These are phyloP conservation scores for Telenomus remus DNA, from an alignment of 1,140 invertebrate genomes.

Conservation along the genomic window DNA sequence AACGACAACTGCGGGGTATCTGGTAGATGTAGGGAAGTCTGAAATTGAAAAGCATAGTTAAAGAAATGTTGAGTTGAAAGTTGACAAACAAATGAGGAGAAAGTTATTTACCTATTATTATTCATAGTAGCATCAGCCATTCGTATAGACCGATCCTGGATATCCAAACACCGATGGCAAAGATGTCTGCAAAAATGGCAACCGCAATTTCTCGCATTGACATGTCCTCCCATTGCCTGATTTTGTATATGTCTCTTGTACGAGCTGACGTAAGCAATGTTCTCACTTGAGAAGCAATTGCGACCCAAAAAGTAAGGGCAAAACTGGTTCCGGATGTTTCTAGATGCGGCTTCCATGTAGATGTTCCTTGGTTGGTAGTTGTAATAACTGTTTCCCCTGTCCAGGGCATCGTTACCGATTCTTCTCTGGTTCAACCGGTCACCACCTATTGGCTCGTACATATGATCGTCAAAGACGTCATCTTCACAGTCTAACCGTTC, in stretches of 20 bases:
- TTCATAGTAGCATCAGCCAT: constrained; percentile 49
- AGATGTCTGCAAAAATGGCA: constrained; percentile 67
- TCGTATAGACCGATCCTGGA: constrained; percentile 63
- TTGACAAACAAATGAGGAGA: too few species aligned
- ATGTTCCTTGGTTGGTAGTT: constrained; percentile 63
- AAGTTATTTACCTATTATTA: constrained; percentile 66
- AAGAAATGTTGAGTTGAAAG: not conserved
- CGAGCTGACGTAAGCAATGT: constrained; percentile 64
- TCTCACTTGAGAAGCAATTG: constrained; percentile 72
- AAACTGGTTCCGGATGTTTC: constrained; percentile 61
- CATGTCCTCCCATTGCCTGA: constrained; percentile 40
- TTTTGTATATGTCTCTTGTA: constrained; percentile 61
- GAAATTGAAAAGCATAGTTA: constrained; percentile 7
- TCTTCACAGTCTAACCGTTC: constrained; percentile 69
- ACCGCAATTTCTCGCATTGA: constrained; percentile 61
- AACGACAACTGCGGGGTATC: constrained; percentile 66
- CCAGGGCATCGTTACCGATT: constrained; percentile 50
- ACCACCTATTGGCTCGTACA: constrained; percentile 67
- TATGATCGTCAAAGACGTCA: constrained; percentile 63
- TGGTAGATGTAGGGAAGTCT: constrained; percentile 70
- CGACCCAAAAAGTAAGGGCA: constrained; percentile 65
- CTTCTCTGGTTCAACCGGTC: constrained; percentile 56
- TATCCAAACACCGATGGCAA: constrained; percentile 66
- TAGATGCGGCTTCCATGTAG: constrained; percentile 58
- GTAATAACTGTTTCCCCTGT: constrained; percentile 56